Evolutionary conservation across 2,113 vertebrate genomes (phyloP).

Genomic region (pig (Sus scrofa)): T2T-Sscrofa CM000828.6:52546001-52546500

Average conservation of each 20-base stretch:
- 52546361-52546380: not conserved
- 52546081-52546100: not conserved
- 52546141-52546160: not conserved
- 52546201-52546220: not conserved
- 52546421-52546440: conserved; percentile 94
- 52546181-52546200: not conserved
- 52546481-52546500: conserved; percentile 93
- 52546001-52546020: not conserved
- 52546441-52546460: conserved; percentile 94
- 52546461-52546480: conserved; percentile 95
- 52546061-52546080: not conserved
- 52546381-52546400: conserved; percentile 94
- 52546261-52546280: not conserved
- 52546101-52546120: conserved; percentile 18
- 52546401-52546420: conserved; percentile 97
- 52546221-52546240: not conserved
- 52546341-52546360: not conserved
- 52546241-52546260: not conserved
- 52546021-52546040: conserved; percentile 25
- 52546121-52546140: not conserved
- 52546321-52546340: not conserved
- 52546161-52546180: conserved; percentile 13
- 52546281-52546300: not conserved
- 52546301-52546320: not conserved
- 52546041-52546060: not conserved